Evolutionary conservation across 2,113 vertebrate species (phyloP).

Genomic region (Podocnemis expansa): DNA sequence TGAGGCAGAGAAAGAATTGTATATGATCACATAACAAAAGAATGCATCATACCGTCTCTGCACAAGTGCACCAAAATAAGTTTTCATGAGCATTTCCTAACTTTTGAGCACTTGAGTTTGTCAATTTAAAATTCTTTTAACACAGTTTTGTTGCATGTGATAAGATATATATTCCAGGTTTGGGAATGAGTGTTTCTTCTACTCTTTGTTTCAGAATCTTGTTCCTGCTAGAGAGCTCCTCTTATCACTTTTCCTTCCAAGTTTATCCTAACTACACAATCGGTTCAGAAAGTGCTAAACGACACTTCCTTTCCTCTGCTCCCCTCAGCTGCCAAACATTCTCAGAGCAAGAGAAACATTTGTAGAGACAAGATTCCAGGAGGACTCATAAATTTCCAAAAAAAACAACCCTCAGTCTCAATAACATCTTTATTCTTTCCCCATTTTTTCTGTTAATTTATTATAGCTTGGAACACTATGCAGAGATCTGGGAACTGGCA

Average conservation of each 20-base stretch:
- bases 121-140: background rate
- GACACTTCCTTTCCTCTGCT: background rate
- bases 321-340: conserved; percentile 7
- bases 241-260: background rate
- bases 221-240: background rate
- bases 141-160: background rate
- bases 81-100: background rate
- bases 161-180: background rate
- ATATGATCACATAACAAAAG: background rate
- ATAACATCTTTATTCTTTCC: background rate
- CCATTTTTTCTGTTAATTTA: background rate
- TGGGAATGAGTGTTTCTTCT: background rate
- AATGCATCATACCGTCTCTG: background rate
- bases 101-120: background rate
- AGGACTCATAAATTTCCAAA: background rate
- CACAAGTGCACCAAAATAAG: background rate
- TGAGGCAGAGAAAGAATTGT: background rate
- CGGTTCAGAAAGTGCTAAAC: conserved; percentile 32
- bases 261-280: conserved; percentile 20
- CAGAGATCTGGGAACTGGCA: background rate
- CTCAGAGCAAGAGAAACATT: background rate
- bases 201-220: background rate
- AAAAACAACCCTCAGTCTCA: background rate
- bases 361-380: conserved; percentile 5
- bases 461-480: background rate